Conservation (phyloP, 2,888 invertebrate genomes). For the Torymus texanus region DNA sequence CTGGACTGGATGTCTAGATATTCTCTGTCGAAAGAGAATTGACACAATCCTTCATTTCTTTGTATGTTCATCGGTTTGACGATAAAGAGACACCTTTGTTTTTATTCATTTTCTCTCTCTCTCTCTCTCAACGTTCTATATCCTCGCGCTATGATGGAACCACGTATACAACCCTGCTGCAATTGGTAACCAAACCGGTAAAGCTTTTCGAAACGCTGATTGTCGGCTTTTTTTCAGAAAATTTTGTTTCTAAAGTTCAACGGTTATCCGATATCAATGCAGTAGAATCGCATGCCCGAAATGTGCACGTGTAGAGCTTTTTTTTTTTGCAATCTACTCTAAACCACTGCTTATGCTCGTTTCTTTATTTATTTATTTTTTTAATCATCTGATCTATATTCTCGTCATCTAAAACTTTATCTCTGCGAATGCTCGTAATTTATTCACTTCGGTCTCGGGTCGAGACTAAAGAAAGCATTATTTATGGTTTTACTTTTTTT, state of each 20-base stretch:
- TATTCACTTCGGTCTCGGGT: conserved; percentile 70
- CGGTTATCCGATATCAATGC: too few relatives aligned
- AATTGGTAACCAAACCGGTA: too few relatives aligned
- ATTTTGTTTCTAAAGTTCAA: too few relatives aligned
- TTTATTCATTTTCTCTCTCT: not conserved
- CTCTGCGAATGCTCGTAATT: conserved; percentile 68
- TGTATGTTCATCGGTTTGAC: conserved; percentile 8
- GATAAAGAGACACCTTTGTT: not conserved
- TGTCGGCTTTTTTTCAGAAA: too few relatives aligned
- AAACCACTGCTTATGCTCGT: conserved; percentile 13
- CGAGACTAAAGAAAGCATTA: conserved; percentile 73
- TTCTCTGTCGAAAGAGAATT: conserved; percentile 81
- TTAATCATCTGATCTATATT: conserved; percentile 52
- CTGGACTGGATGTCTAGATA: conserved; percentile 78
- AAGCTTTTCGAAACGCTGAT: too few relatives aligned
- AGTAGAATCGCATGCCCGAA: too few relatives aligned
- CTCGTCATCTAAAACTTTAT: conserved; percentile 60
- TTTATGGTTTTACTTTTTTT: conserved; percentile 19
- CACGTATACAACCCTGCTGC: not conserved
- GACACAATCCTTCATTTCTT: conserved; percentile 77
- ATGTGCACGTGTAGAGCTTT: not conserved
- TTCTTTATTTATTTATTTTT: conserved; percentile 9
- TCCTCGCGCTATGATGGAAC: not conserved
- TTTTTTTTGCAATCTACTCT: conserved; percentile 19
- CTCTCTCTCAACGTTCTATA: conserved; percentile 10